phyloP scores from a whole-genome alignment of 2,888 invertebrate genomes.

The Folsomia manolachei region DNA sequence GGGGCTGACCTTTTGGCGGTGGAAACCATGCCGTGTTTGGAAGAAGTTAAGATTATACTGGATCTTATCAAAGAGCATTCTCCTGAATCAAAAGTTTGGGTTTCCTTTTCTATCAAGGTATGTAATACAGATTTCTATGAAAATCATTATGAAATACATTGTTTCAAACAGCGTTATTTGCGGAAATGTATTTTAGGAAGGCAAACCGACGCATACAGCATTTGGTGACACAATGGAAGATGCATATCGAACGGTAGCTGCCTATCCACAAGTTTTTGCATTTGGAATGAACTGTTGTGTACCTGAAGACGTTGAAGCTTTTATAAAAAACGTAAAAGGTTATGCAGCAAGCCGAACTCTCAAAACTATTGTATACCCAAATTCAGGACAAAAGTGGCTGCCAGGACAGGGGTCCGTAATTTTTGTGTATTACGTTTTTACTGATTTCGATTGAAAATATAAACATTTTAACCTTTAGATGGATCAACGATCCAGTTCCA shows the following conservation, averaged over 20 bases:
- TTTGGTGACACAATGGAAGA: slow-evolving; percentile 78
- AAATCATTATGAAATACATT: neutral
- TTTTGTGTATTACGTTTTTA: neutral
- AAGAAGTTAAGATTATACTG: slow-evolving; percentile 78
- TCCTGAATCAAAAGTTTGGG: slow-evolving; percentile 75
- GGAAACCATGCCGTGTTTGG: slow-evolving; percentile 85
- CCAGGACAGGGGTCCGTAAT: slow-evolving; percentile 54
- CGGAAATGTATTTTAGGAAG: slow-evolving; percentile 22
- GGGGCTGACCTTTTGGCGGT: slow-evolving; percentile 82
- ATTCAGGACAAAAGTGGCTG: slow-evolving; percentile 81
- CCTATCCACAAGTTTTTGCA: slow-evolving; percentile 73
- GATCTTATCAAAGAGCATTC: slow-evolving; percentile 71
- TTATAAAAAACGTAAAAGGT: slow-evolving; percentile 56
- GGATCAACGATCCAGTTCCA: slow-evolving; percentile 67
- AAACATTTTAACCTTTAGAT: slow-evolving; percentile 31
- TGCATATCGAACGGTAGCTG: slow-evolving; percentile 60
- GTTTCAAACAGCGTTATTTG: no score
- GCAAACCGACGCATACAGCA: slow-evolving; percentile 59
- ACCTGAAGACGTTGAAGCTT: slow-evolving; percentile 63
- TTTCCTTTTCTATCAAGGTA: slow-evolving; percentile 83
- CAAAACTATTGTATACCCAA: slow-evolving; percentile 85
- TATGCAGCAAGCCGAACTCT: neutral
- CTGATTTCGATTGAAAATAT: neutral
- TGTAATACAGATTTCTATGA: neutral
- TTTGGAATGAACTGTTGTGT: slow-evolving; percentile 86